These are phyloP conservation scores for Aurelia sp. DNA, from an alignment of 30 jellyfish, hydroid and myxozoan species.

Conservation along the genomic window DNA sequence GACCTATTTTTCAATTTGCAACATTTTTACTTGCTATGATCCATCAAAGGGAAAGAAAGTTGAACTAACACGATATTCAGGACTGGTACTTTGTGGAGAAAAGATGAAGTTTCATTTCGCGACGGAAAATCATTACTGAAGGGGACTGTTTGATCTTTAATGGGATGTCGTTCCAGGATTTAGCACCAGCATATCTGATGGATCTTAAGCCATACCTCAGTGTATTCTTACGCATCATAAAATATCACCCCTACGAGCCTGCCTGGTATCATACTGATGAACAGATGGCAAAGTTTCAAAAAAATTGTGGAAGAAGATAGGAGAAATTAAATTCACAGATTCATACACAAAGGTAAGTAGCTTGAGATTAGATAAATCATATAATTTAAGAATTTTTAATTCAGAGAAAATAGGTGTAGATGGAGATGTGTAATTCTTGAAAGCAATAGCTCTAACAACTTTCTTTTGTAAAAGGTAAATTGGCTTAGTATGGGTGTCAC, in stretches of 20 bases:
- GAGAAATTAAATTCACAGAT: not conserved
- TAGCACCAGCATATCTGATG: not conserved
- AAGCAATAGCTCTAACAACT: not conserved
- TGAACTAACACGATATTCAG: slow-evolving; percentile 11
- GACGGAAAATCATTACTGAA: too few relatives aligned
- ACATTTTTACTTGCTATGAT: slow-evolving; percentile 11
- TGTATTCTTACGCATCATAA: not conserved
- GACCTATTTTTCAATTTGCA: not conserved
- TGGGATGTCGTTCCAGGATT: too few relatives aligned
- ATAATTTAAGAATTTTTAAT: not conserved
- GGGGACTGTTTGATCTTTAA: too few relatives aligned
- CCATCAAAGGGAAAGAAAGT: slow-evolving; percentile 20
- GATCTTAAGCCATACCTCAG: not conserved
- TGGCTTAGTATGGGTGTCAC: too few relatives aligned
- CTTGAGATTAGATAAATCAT: slow-evolving; percentile 1
- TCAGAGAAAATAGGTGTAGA: slow-evolving; percentile 1
- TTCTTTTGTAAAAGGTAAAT: too few relatives aligned
- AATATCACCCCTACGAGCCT: not conserved
- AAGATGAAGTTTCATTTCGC: too few relatives aligned
- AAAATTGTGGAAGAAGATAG: not conserved
- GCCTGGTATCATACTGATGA: too few relatives aligned
- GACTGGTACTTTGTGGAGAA: slow-evolving; percentile 29
- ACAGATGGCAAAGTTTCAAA: too few relatives aligned
- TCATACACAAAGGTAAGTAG: not conserved
- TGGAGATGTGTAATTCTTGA: not conserved